Conservation (phyloP, 37 sponge, comb jelly and placozoan genomes). For the Amphimedon queenslandica region DNA sequence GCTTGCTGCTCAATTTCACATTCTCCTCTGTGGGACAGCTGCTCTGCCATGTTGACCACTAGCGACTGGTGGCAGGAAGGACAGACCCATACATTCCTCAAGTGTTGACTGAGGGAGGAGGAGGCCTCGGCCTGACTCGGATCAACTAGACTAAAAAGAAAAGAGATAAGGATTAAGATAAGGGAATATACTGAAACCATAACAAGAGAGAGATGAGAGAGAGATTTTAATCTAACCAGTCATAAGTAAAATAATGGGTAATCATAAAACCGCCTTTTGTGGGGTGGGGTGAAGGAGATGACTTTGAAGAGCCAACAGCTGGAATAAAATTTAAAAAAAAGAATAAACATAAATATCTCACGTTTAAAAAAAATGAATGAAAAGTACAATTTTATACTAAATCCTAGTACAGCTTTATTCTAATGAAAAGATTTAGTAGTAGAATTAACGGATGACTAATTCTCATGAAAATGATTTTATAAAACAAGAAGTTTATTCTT, state of each 20-base stretch:
- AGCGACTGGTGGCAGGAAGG: slow-evolving; percentile 45
- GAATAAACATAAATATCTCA: not conserved
- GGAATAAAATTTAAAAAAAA: not conserved
- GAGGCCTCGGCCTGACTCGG: slow-evolving; percentile 9
- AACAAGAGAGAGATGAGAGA: not conserved
- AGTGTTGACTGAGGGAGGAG: slow-evolving; percentile 16
- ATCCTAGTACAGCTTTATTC: not conserved
- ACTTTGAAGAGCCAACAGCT: not conserved
- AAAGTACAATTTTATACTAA: not conserved
- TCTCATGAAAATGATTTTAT: not conserved
- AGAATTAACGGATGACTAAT: not conserved
- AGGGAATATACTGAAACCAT: too few relatives aligned
- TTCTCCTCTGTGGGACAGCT: slow-evolving; percentile 56
- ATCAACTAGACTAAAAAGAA: slow-evolving; percentile 30
- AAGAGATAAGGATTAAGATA: not conserved
- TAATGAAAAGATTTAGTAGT: not conserved
- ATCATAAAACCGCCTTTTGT: slow-evolving; percentile 62
- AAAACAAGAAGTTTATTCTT: too few relatives aligned
- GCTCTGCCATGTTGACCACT: slow-evolving; percentile 60
- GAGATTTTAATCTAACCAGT: slow-evolving; percentile 36
- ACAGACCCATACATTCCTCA: slow-evolving; percentile 58
- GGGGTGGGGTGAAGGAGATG: slow-evolving; percentile 28
- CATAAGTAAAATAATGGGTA: slow-evolving; percentile 66
- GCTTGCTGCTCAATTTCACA: slow-evolving; percentile 28
- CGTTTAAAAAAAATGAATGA: not conserved